phyloP scores from a whole-genome alignment of 2,888 invertebrate genomes.

The Phalangium opilio region DNA sequence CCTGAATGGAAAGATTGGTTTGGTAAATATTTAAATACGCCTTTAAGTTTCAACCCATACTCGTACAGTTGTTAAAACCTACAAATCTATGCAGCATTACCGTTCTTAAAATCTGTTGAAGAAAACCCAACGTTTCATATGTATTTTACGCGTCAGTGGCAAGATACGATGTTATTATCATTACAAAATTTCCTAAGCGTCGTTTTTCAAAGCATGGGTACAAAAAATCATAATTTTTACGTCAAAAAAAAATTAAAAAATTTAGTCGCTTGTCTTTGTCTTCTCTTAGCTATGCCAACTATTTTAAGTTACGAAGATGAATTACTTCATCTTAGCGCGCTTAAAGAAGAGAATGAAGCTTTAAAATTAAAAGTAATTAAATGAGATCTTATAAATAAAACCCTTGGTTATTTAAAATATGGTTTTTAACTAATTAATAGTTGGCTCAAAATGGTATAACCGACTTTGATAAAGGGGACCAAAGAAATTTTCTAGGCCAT shows the following conservation, averaged over 20 bases:
- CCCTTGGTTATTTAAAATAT: too few relatives aligned
- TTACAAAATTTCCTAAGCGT: slow-evolving; percentile 84
- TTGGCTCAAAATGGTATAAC: too few relatives aligned
- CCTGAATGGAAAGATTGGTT: slow-evolving; percentile 96
- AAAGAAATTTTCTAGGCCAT: slow-evolving; percentile 39
- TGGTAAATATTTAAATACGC: slow-evolving; percentile 55
- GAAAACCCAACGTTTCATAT: slow-evolving; percentile 72
- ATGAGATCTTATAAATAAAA: too few relatives aligned
- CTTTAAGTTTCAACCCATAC: too few relatives aligned
- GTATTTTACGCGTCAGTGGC: slow-evolving; percentile 87
- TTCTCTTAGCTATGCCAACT: slow-evolving; percentile 48
- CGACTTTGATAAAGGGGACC: too few relatives aligned
- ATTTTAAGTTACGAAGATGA: slow-evolving; percentile 75
- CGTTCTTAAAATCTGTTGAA: slow-evolving; percentile 79
- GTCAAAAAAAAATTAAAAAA: not conserved
- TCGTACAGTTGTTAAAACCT: too few relatives aligned
- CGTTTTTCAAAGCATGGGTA: slow-evolving; percentile 44
- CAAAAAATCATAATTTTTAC: not conserved
- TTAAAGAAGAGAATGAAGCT: slow-evolving; percentile 68
- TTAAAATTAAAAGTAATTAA: slow-evolving; percentile 38
- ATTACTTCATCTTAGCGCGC: slow-evolving; percentile 53
- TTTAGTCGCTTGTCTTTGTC: slow-evolving; percentile 14
- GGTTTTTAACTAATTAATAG: too few relatives aligned
- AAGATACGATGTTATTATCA: slow-evolving; percentile 78
- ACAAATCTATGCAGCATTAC: slow-evolving; percentile 50